Conservation (phyloP, 2,113 vertebrate genomes). For the Sporophila hypoxantha region DNA sequence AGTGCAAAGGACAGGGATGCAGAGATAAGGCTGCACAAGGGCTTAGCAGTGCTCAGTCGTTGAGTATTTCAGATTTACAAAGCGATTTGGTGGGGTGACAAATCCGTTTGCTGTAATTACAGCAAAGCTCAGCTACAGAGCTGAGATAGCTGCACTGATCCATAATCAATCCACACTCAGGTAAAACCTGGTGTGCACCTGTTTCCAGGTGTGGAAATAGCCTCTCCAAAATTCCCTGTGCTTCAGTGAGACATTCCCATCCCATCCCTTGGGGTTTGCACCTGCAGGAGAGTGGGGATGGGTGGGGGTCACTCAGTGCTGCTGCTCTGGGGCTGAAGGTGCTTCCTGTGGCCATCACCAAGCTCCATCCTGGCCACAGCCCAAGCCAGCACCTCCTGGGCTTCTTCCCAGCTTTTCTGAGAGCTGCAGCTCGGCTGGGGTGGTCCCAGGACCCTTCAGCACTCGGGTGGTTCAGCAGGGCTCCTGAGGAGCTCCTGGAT, state of each 20-base stretch:
- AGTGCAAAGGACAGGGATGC: background rate
- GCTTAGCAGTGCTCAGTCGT: background rate
- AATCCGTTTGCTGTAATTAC: background rate
- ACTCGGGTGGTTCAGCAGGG: fast-evolving
- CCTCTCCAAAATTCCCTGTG: background rate
- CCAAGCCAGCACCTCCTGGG: background rate
- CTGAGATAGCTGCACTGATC: fast-evolving
- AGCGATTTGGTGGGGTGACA: fast-evolving
- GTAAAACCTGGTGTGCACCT: background rate
- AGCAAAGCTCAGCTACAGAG: background rate
- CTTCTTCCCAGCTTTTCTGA: background rate
- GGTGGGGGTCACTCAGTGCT: background rate
- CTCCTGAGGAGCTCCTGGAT: background rate
- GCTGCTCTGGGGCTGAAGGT: background rate
- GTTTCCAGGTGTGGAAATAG: background rate
- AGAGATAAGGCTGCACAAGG: background rate
- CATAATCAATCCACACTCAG: fast-evolving
- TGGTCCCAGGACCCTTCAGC: background rate
- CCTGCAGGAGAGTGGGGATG: background rate
- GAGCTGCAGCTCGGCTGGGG: background rate
- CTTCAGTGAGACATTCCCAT: fast-evolving
- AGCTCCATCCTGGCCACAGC: background rate
- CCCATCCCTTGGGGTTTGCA: background rate
- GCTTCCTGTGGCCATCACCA: background rate
- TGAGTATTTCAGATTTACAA: background rate